These are phyloP conservation scores for Cyrtonyx montezumae DNA, from an alignment of 2,113 vertebrate genomes.

Conservation along the genomic window DNA sequence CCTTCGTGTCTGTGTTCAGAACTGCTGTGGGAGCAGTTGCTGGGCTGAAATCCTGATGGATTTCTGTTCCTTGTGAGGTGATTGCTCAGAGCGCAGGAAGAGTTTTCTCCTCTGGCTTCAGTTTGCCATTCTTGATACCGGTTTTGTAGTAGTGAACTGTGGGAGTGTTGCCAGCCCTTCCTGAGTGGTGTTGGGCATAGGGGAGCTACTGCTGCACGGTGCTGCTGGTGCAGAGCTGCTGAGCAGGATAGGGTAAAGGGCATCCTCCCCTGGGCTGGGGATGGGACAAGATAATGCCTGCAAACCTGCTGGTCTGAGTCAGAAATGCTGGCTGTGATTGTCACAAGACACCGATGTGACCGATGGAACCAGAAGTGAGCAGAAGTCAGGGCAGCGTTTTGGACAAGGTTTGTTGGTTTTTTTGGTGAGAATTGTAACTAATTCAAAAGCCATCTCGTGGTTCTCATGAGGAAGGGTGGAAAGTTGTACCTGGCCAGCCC, in stretches of 20 bases:
- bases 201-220: neutral
- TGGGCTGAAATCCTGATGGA: conserved; percentile 60
- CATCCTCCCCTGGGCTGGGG: neutral
- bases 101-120: neutral
- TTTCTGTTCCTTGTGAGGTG: neutral
- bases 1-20: conserved; percentile 80
- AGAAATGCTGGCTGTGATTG: neutral
- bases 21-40: conserved; percentile 76
- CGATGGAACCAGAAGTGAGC: neutral
- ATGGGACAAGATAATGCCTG: neutral
- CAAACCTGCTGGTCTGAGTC: neutral
- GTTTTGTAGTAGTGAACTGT: neutral
- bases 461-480: too few species aligned
- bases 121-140: neutral
- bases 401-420: neutral
- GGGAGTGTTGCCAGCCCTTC: neutral
- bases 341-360: neutral
- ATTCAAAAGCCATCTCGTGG: neutral
- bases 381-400: neutral
- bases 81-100: neutral
- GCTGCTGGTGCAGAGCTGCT: neutral
- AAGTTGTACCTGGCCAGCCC: neutral
- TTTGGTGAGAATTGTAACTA: neutral
- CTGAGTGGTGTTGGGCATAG: neutral
- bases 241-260: neutral